Evolutionary conservation across 2,888 invertebrate species (phyloP).

Genomic region (Cerceris rybyensis): DNA sequence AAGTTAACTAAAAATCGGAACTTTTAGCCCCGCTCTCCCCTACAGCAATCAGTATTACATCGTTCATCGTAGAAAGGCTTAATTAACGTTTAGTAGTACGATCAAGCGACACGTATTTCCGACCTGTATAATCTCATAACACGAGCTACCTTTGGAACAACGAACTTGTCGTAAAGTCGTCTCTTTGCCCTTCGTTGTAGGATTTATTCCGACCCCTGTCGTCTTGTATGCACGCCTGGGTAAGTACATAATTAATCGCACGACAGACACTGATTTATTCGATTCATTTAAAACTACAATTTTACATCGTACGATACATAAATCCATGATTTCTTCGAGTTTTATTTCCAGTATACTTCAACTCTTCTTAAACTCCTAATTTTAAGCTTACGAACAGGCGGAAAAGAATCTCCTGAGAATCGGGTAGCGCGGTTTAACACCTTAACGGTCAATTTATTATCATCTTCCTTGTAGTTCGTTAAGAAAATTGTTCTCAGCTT

Average conservation of each 20-base stretch:
- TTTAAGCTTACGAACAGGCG: too few species aligned
- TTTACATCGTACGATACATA: slow-evolving; percentile 25
- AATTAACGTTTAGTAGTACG: slow-evolving; percentile 35
- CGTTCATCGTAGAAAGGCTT: slow-evolving; percentile 24
- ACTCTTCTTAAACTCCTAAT: too few species aligned
- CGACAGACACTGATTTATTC: slow-evolving; percentile 19
- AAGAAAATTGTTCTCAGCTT: too few species aligned
- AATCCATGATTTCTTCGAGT: not conserved
- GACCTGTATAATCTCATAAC: slow-evolving; percentile 23
- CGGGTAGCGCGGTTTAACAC: too few species aligned
- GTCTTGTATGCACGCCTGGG: not conserved
- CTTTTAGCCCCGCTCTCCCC: slow-evolving; percentile 25
- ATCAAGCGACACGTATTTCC: slow-evolving; percentile 22
- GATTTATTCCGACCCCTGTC: slow-evolving; percentile 34
- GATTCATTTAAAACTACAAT: not conserved
- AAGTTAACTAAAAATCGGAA: too few species aligned
- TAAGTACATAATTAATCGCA: slow-evolving; percentile 22
- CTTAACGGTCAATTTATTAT: too few species aligned
- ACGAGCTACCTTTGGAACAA: slow-evolving; percentile 32
- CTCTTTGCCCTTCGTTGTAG: slow-evolving; percentile 15
- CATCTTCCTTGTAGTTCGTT: too few species aligned
- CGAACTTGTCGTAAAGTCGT: slow-evolving; percentile 39
- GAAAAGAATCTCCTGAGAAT: too few species aligned
- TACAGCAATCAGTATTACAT: too few species aligned
- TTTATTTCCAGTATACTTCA: slow-evolving; percentile 5